A percentile compares a stretch with the other conserved stretches of the same genome.
These are phyloP conservation scores for Noctua janthe DNA, from an alignment of 2,888 invertebrate species.

Conservation along the genomic window DNA sequence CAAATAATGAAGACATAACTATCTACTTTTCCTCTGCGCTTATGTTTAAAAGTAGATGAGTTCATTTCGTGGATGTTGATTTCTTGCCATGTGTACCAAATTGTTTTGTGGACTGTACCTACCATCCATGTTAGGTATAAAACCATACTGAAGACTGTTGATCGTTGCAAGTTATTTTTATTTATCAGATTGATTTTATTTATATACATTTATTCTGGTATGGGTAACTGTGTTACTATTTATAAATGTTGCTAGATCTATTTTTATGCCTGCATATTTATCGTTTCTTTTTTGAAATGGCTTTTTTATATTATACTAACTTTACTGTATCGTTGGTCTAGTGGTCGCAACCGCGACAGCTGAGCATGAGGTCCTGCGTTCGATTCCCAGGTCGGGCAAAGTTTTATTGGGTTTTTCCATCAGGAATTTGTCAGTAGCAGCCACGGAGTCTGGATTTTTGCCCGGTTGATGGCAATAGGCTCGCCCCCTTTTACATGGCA, in stretches of 20 bases:
- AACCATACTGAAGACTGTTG: neutral
- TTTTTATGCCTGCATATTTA: neutral
- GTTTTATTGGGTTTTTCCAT: no score
- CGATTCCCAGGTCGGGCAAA: no score
- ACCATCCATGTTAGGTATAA: neutral
- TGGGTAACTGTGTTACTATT: neutral
- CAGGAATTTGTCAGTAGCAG: no score
- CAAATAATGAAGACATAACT: neutral
- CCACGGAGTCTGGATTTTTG: no score
- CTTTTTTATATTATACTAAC: neutral
- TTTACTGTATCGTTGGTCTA: no score
- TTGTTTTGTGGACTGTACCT: conserved; percentile 1
- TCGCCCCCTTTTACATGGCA: no score
- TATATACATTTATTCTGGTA: no score
- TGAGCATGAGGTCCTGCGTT: no score
- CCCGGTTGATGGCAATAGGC: no score
- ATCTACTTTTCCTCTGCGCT: neutral
- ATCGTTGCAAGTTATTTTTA: neutral
- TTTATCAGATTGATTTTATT: neutral
- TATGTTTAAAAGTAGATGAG: neutral
- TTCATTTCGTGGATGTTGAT: neutral
- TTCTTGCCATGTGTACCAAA: neutral
- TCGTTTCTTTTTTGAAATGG: neutral
- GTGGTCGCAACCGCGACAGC: no score
- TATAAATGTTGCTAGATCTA: conserved; percentile 1